Base-by-base conservation (phyloP, 2,113 vertebrate genomes). In the Python bivittatus region DNA sequence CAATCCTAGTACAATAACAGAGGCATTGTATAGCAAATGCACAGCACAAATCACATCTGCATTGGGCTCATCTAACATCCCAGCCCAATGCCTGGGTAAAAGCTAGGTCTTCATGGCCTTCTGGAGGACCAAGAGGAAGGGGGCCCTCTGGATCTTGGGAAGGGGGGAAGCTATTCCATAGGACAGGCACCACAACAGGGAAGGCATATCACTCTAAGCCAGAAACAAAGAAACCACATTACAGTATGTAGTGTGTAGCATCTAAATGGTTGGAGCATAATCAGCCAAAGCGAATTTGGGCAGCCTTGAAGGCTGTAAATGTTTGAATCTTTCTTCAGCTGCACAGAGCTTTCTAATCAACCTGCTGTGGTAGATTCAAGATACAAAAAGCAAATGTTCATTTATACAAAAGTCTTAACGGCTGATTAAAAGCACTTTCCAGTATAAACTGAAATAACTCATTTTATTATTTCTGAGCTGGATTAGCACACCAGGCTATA, bases 351-450 rank as follows among this genome's bases (percentile, higher is more conserved):
- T 17, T 4, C 9, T 6, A 93, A 48, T 1, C 0, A 54, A 6
- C 27, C 20, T 44, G 93, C 1, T 12, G 4, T 89, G 58, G 42
- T 2, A 84, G 92, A 89, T 33, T 54, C 0, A 23, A 88, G 23
- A 86, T 57, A 84, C 92, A 92, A 91, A 85, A 91, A 72, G 0
- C 0, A 1, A 92, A 93, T 91, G 90, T 86, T 5, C 2, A 53
- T 93, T 92, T 90, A 33, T 84, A 33, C 23, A 68, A 25, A 94
- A 92, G 23, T 88, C 93, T 95, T 68, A 92, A 90, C 85, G 4
- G 53, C 25, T 53, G 52, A 91, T 93, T 54, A 53, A 92, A 92
- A 88, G 88, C 57, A 44, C 0, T 89, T 95, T 92, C 90, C 84
- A 94, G 91, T 93, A 64, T 33, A 88, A 53, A 93, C 52, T 0